Evolutionary conservation across 1,140 invertebrate genomes (phyloP).

Genomic region (Conus ventricosus): DNA sequence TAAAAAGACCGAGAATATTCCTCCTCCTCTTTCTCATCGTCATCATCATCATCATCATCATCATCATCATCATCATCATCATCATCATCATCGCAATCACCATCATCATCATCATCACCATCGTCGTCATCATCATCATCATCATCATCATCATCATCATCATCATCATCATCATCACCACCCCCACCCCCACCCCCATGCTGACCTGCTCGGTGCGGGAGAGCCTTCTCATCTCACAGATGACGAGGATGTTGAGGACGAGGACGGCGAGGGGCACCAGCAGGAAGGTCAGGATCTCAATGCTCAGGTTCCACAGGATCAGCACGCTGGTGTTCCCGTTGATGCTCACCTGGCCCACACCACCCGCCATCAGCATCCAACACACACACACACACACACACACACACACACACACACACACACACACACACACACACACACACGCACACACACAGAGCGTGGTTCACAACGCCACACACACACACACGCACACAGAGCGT

Average conservation of each 20-base stretch:
- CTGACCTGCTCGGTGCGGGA: slow-evolving; percentile 58
- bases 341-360: slow-evolving; percentile 41
- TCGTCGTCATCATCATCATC: no score
- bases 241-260: slow-evolving; percentile 71
- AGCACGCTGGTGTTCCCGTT: slow-evolving; percentile 53
- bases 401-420: not conserved
- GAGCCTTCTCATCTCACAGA: slow-evolving; percentile 65
- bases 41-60: no score
- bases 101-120: no score
- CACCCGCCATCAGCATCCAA: no score
- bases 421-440: not conserved
- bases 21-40: no score
- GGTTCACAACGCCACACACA: not conserved
- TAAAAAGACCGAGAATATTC: no score
- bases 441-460: not conserved
- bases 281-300: slow-evolving; percentile 67
- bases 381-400: no score
- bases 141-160: slow-evolving; percentile 48
- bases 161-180: slow-evolving; percentile 60
- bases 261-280: slow-evolving; percentile 68
- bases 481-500: not conserved
- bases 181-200: not conserved
- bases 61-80: no score
- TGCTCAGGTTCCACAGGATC: slow-evolving; percentile 64
- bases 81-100: no score